phyloP scores from a whole-genome alignment of 2,797 vertebrate genomes.

The Mormyrus proboscirostris region DNA sequence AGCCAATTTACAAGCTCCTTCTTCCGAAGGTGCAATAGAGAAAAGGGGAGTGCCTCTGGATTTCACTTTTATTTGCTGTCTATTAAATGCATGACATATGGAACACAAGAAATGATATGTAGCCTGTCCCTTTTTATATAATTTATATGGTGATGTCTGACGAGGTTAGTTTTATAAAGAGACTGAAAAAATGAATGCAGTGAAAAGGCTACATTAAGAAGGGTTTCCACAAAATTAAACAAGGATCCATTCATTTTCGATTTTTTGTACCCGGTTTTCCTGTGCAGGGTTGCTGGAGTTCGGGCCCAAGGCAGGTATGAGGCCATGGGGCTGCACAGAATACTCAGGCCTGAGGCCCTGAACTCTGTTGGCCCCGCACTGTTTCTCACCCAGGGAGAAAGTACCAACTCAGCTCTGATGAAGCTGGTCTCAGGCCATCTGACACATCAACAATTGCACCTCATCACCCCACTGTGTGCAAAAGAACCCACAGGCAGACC shows the following conservation, averaged over 20 bases:
- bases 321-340: not conserved
- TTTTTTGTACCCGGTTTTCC: not conserved
- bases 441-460: not conserved
- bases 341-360: not conserved
- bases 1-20: constrained; percentile 67
- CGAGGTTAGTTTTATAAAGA: constrained; percentile 40
- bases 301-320: not conserved
- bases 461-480: not conserved
- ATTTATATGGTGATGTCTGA: constrained; percentile 57
- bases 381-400: not conserved
- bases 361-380: not conserved
- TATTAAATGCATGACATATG: constrained; percentile 56
- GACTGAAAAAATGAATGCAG: constrained; percentile 30
- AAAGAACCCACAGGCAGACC: not conserved
- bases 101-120: constrained; percentile 58
- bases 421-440: not conserved
- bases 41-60: constrained; percentile 54
- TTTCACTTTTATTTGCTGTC: constrained; percentile 66
- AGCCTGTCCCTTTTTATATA: constrained; percentile 52
- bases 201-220: not conserved
- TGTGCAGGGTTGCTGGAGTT: not conserved
- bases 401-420: not conserved
- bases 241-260: not conserved
- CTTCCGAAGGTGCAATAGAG: constrained; percentile 40
- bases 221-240: not conserved